Percentiles rank a stretch among this genome's conserved stretches.
These are phyloP conservation scores for Gerris buenoi DNA, from an alignment of 1,140 invertebrate species.

Conservation along the genomic window DNA sequence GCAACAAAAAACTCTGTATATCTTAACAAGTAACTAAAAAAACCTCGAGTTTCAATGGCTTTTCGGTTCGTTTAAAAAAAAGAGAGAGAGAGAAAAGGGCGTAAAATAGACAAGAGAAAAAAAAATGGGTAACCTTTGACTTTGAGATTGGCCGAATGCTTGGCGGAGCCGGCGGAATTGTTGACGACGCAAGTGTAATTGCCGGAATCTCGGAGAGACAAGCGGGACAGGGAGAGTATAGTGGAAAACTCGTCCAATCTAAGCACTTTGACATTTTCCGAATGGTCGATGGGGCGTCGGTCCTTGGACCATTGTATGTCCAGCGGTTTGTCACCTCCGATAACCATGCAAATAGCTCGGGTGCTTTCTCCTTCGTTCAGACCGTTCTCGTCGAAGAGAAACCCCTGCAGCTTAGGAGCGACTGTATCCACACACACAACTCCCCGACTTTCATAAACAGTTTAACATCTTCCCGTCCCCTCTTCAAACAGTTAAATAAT, in stretches of 20 bases:
- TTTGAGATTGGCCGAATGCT: conserved; percentile 28
- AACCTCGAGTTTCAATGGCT: too few relatives aligned
- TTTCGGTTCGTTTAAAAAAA: too few relatives aligned
- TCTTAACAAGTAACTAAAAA: too few relatives aligned
- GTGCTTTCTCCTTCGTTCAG: conserved; percentile 24
- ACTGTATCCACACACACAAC: too few relatives aligned
- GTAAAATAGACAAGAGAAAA: not conserved
- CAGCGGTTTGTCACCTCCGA: conserved; percentile 51
- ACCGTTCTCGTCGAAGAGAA: conserved; percentile 43
- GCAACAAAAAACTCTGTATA: too few relatives aligned
- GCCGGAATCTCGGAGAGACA: conserved; percentile 30
- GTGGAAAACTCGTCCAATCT: not conserved
- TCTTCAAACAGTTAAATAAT: too few relatives aligned
- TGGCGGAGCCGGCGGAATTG: conserved; percentile 49
- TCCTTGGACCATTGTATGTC: conserved; percentile 51
- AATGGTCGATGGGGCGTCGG: conserved; percentile 6
- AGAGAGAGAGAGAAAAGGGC: not conserved
- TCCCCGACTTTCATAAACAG: too few relatives aligned
- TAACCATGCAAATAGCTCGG: conserved; percentile 48
- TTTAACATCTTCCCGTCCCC: too few relatives aligned
- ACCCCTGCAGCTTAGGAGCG: conserved; percentile 44
- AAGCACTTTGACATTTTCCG: not conserved
- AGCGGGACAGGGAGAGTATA: not conserved
- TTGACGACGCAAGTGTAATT: conserved; percentile 64
- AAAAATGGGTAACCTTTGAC: conserved; percentile 18